Evolutionary conservation across 2,888 invertebrate genomes (phyloP), one percentile per base, ranked within the genome.

Genomic region (Meganola albula): DNA sequence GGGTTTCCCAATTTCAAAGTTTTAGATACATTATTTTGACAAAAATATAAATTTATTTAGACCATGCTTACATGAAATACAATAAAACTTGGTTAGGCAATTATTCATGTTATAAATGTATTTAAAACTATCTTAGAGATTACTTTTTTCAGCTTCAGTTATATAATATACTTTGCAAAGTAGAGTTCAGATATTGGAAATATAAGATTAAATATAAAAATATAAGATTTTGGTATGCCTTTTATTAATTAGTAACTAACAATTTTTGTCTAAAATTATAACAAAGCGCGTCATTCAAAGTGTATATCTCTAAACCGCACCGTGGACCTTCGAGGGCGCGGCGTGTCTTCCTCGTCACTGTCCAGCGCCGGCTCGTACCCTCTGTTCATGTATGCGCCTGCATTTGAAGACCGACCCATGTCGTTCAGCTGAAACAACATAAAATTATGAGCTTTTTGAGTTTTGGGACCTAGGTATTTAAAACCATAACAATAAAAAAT

Each of bases 341-440:
- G 83, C 39, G 91, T 89, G 44, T 90, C 89, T 10, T 90, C 87
- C 21, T 90, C 90, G 35, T 90, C 90, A 41, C 90, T 90, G 48
- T 87, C 76, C 25, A 84, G 58, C 1, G 89, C 89, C 2, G 89
- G 91, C 55, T 94, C 93, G 66, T 92, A 95, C 1, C 91, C 93
- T 42, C 90, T 88, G 76, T 94, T 94, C 16, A 90, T 48, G 54
- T 63, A 82, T 2, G 61, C 66, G 2, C 67, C 69, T 7, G 67
- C 47, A 2, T 61, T 57, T 1, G 73, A 62, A 1, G 62, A 51
- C 0, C 72, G 67, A 0, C 58, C 54, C 42, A 66, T 42, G 7
- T 65, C 85, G 48, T 78, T 83, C 26, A 88, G 85, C 74, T 91
- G 37, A 25, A 34, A 35, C 12, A 39, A 32, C 20, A 12, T 21